Evolutionary conservation across 2,888 invertebrate genomes (phyloP).

Genomic region (Philonicus albiceps): DNA sequence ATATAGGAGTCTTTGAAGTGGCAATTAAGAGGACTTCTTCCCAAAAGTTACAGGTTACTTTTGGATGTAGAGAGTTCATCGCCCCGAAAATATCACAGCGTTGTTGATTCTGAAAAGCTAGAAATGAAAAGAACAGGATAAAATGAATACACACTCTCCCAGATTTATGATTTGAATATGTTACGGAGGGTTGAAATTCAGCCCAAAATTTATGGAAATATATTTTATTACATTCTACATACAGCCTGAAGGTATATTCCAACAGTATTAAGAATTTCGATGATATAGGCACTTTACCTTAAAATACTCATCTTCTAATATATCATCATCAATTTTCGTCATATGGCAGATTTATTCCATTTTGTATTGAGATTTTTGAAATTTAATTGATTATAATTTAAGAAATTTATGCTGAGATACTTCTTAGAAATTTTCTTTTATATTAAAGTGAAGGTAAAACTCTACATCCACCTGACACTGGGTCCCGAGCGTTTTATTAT

Average conservation of each 20-base stretch:
- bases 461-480: neutral
- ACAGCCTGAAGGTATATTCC: neutral
- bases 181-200: neutral
- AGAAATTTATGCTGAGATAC: too few species aligned
- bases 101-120: neutral
- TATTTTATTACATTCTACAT: neutral
- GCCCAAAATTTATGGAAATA: neutral
- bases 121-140: neutral
- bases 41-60: neutral
- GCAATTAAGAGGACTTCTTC: neutral
- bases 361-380: too few species aligned
- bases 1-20: neutral
- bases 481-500: neutral
- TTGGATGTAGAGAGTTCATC: neutral
- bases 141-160: neutral
- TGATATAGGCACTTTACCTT: neutral
- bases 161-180: neutral
- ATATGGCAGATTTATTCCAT: too few species aligned
- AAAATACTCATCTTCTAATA: neutral
- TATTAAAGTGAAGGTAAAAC: neutral
- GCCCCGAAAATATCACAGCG: neutral
- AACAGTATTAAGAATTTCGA: neutral
- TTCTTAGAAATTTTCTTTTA: neutral
- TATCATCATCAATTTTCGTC: too few species aligned
- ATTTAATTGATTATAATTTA: too few species aligned